phyloP scores from a whole-genome alignment of 2,113 vertebrate species.

The Amphilophus citrinellus region DNA sequence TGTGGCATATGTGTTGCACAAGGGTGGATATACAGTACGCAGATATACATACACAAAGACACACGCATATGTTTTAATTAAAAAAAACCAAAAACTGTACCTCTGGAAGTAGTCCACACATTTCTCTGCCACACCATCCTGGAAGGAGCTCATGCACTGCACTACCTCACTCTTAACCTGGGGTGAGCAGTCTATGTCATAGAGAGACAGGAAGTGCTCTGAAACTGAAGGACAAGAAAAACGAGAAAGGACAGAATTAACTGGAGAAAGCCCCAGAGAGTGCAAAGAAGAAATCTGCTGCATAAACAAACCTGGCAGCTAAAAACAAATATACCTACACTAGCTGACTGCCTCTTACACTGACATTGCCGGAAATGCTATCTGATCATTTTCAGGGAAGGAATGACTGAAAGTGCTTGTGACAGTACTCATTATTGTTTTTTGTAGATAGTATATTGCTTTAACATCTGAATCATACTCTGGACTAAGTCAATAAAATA shows the following conservation, averaged over 20 bases:
- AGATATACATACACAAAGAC: not conserved
- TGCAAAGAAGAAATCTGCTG: not conserved
- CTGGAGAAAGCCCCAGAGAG: not conserved
- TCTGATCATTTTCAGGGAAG: not conserved
- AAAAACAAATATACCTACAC: too few relatives aligned
- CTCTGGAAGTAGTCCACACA: conserved; percentile 95
- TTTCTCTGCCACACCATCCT: conserved; percentile 94
- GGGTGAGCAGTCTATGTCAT: conserved; percentile 87
- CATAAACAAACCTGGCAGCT: not conserved
- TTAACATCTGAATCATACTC: not conserved
- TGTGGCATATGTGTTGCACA: not conserved
- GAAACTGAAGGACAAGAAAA: conserved; percentile 83
- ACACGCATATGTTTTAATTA: rapidly evolving
- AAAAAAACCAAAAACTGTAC: conserved; percentile 48
- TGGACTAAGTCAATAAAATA: not conserved
- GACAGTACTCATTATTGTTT: not conserved
- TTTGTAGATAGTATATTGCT: not conserved
- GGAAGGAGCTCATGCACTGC: conserved; percentile 97
- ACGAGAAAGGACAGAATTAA: not conserved
- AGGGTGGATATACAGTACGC: too few relatives aligned
- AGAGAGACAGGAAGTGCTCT: conserved; percentile 91
- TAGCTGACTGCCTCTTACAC: too few relatives aligned
- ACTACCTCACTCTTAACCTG: conserved; percentile 89
- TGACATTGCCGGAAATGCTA: not conserved
- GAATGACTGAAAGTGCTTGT: not conserved